These are phyloP conservation scores for Peromyscus leucopus DNA, from an alignment of 2,113 vertebrate species.

Conservation along the genomic window DNA sequence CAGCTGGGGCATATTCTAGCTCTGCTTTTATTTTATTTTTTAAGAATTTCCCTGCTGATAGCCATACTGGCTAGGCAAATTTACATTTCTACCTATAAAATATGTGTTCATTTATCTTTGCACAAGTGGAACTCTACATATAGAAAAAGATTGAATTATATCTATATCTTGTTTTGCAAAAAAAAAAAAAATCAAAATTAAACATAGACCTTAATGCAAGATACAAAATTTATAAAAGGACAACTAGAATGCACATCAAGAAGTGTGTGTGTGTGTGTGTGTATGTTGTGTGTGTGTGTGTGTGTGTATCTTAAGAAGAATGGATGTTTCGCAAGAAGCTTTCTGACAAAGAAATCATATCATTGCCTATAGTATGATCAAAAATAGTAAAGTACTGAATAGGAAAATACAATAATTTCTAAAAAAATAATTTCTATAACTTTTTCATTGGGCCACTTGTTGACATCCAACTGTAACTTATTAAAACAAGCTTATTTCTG, in stretches of 20 bases:
- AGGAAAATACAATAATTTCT: constrained; percentile 58
- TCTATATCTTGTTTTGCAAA: background rate
- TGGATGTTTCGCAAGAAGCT: background rate
- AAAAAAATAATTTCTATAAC: background rate
- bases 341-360: constrained; percentile 71
- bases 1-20: background rate
- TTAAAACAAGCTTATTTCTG: constrained; percentile 40
- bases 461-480: constrained; percentile 45
- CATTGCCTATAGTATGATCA: constrained; percentile 31
- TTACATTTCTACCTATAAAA: background rate
- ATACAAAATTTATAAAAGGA: background rate
- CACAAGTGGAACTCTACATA: background rate
- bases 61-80: background rate
- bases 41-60: background rate
- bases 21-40: background rate
- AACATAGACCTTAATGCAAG: background rate
- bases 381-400: constrained; percentile 66
- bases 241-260: background rate
- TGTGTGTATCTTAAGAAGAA: background rate
- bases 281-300: too few species aligned
- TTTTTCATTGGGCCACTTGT: constrained; percentile 49
- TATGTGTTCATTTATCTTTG: background rate
- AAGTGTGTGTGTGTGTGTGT: background rate
- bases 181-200: background rate
- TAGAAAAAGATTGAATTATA: background rate